Base-by-base conservation (phyloP, 1,140 invertebrate genomes). In the Lepidurus packardi region DNA sequence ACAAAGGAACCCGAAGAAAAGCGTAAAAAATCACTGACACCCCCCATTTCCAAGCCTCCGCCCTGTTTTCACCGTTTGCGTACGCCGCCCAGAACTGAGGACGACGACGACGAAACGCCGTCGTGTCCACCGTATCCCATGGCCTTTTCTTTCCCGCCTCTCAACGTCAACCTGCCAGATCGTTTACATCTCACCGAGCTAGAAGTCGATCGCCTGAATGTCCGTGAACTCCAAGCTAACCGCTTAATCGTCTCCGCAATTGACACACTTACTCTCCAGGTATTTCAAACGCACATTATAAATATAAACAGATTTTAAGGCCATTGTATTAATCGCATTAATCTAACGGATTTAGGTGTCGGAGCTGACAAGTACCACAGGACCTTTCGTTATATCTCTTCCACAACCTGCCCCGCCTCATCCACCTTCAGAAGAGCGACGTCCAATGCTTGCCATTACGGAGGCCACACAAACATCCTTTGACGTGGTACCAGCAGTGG, bases 211-310 rank as follows among this genome's bases (percentile, higher is more conserved):
- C 87, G 90, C 79, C 81, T 94, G 42, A 92, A 89, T 81, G 92
- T 93, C 7, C 90, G 90, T 42, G 91, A 92, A 81, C 83, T 94
- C 24, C 89, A 92, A 82, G 92, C 92, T 0, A 89, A 89, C 53
- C 92, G 91, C 83, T 92, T 94, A 75, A 85, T 90, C 21, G 92
- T 93, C 0, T 93, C 92, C 1, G 92, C 93, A 83, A 89, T 94
- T 47, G 92, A 93, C 82, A 89, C 91, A 2, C 86, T 89, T 53
- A 89, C 90, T 6, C 86, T 94, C 80, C 88, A 89, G 65, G 88
- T 91, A 0, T 86, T 88, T n/a, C 90, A 92, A 45, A 24, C 8
- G 7, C 1, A 34, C 3, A 34, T 34, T 34, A 34, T 34, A 34
- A 0, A 34, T 34, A 34, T 4, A 34, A 34, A 34, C 3, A 4